These are phyloP conservation scores for Rutilus rutilus DNA, from an alignment of 2,113 vertebrate genomes.

Conservation along the genomic window DNA sequence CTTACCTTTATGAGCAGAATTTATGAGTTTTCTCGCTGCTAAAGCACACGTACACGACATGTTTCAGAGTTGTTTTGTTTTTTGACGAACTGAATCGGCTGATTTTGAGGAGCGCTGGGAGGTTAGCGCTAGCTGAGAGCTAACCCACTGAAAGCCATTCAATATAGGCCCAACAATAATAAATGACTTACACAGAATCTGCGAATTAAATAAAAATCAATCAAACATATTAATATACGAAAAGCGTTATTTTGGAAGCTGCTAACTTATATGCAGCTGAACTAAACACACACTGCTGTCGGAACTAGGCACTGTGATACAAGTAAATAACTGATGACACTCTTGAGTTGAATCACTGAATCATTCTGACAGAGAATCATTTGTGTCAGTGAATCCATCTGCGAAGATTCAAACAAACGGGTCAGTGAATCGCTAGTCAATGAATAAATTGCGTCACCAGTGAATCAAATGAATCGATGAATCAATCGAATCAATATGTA, in stretches of 20 bases:
- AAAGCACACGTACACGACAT: constrained; percentile 65
- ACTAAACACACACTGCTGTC: neutral
- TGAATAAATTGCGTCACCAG: neutral
- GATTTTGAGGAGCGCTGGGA: constrained; percentile 4
- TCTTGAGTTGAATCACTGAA: constrained; percentile 1
- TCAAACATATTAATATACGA: neutral
- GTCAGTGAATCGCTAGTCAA: neutral
- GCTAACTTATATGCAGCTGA: neutral
- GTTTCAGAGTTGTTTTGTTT: constrained; percentile 29
- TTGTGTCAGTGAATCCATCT: neutral
- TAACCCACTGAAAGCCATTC: constrained; percentile 33
- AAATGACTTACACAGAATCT: neutral
- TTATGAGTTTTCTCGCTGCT: constrained; percentile 59
- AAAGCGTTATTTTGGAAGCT: neutral
- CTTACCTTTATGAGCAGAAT: constrained; percentile 63
- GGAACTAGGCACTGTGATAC: neutral
- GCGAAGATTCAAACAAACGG: neutral
- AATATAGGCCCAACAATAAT: constrained; percentile 1
- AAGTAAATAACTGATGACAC: constrained; percentile 36
- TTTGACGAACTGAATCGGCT: neutral
- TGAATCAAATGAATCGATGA: neutral
- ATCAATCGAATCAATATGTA: neutral
- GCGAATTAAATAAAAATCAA: neutral
- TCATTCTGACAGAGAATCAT: constrained; percentile 11
- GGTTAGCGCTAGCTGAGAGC: constrained; percentile 43